phyloP scores from a whole-genome alignment of 1,140 invertebrate species.

The Drosophila orena region DNA sequence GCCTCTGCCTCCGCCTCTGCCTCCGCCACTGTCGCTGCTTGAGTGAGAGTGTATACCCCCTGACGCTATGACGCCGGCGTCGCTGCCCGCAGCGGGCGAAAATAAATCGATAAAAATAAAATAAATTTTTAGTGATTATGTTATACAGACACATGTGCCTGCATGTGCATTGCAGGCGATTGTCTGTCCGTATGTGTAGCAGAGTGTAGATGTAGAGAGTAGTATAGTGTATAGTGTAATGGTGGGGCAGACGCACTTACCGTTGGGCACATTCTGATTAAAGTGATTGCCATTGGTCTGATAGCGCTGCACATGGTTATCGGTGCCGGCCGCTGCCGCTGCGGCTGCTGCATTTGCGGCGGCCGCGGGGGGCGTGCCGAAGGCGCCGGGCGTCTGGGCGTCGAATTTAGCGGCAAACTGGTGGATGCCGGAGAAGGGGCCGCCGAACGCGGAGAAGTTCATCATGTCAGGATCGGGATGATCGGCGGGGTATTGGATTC shows the following conservation, averaged over 20 bases:
- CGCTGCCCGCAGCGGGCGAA: conserved; percentile 56
- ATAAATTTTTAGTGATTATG: conserved; percentile 83
- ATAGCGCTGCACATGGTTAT: conserved; percentile 85
- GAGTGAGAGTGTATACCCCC: conserved; percentile 51
- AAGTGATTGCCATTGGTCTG: conserved; percentile 85
- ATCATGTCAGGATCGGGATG: conserved; percentile 70
- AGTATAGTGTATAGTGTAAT: conserved; percentile 12
- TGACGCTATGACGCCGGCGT: conserved; percentile 59
- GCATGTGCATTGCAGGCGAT: conserved; percentile 22
- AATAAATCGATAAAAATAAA: conserved; percentile 84
- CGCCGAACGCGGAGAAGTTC: conserved; percentile 85
- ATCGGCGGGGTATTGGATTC: conserved; percentile 13
- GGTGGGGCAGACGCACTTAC: conserved; percentile 65
- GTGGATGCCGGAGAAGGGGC: conserved; percentile 84
- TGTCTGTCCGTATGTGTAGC: too few relatives aligned
- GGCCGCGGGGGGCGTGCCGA: conserved; percentile 73
- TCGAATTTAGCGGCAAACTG: conserved; percentile 85
- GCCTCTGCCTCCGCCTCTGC: neutral
- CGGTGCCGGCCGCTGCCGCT: conserved; percentile 68
- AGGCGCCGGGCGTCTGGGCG: conserved; percentile 80
- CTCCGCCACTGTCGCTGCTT: conserved; percentile 17
- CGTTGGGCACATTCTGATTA: conserved; percentile 84
- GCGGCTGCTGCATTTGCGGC: conserved; percentile 68
- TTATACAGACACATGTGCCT: conserved; percentile 64
- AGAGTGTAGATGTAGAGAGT: too few relatives aligned